These are phyloP conservation scores for Antechinus flavipes DNA, from an alignment of 2,113 vertebrate genomes.

Conservation along the genomic window DNA sequence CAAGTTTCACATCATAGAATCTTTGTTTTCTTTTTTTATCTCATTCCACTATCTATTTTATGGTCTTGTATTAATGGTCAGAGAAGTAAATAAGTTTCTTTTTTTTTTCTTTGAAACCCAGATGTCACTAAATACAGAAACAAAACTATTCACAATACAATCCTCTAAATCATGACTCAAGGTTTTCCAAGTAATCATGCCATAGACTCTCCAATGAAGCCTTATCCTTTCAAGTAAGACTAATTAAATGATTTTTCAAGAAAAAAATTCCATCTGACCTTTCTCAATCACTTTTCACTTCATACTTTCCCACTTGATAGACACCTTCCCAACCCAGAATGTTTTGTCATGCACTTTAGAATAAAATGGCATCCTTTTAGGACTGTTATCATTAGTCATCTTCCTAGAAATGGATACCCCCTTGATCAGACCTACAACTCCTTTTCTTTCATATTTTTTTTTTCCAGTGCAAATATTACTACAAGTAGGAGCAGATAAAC, in stretches of 20 bases:
- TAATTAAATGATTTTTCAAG: neutral
- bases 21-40: neutral
- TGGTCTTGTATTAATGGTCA: neutral
- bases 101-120: neutral
- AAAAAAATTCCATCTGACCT: neutral
- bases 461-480: neutral
- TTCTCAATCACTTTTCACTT: neutral
- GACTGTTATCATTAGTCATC: neutral
- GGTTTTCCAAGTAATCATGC: neutral
- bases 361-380: neutral
- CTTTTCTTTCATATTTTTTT: neutral
- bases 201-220: neutral
- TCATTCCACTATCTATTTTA: neutral
- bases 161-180: neutral
- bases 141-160: neutral
- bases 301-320: neutral
- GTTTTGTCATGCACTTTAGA: neutral
- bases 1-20: neutral
- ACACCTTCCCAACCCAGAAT: neutral
- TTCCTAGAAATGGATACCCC: neutral
- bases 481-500: neutral
- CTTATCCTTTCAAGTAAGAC: neutral
- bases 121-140: neutral
- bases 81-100: neutral
- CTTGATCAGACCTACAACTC: neutral